Evolutionary conservation across 2,888 invertebrate genomes (phyloP).

Genomic region (Cinara cedri): DNA sequence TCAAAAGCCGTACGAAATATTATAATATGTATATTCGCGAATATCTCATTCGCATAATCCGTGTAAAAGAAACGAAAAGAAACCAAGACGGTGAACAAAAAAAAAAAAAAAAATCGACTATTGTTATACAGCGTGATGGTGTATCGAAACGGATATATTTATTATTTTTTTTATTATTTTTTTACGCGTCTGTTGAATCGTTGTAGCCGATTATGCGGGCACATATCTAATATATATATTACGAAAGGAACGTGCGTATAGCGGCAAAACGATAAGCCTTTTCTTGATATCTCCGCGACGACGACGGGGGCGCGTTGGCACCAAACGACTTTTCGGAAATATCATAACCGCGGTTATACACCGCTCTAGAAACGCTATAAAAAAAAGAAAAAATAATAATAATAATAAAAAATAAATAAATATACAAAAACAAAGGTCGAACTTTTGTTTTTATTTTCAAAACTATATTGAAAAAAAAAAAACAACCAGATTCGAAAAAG

Average conservation of each 20-base stretch:
- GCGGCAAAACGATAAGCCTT: slow-evolving; percentile 15
- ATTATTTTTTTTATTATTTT: background rate
- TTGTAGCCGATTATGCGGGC: background rate
- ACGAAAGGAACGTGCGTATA: background rate
- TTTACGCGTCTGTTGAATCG: background rate
- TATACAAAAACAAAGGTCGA: background rate
- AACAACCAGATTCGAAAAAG: background rate
- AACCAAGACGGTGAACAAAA: too few species aligned
- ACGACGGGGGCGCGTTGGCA: background rate
- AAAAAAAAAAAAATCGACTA: slow-evolving; percentile 4
- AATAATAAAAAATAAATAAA: background rate
- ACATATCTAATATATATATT: slow-evolving; percentile 10
- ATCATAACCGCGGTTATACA: background rate
- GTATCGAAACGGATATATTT: background rate
- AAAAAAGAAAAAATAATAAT: too few species aligned
- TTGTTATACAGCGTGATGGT: background rate
- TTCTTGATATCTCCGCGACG: background rate
- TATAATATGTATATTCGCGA: too few species aligned
- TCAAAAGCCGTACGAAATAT: background rate
- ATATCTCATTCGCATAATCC: background rate
- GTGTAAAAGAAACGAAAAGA: too few species aligned
- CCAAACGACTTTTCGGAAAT: slow-evolving; percentile 15
- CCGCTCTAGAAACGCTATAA: background rate
- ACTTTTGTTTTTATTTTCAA: background rate
- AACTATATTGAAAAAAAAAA: background rate